Conservation (phyloP, 1,140 invertebrate genomes). For the Drosophila obscura region DNA sequence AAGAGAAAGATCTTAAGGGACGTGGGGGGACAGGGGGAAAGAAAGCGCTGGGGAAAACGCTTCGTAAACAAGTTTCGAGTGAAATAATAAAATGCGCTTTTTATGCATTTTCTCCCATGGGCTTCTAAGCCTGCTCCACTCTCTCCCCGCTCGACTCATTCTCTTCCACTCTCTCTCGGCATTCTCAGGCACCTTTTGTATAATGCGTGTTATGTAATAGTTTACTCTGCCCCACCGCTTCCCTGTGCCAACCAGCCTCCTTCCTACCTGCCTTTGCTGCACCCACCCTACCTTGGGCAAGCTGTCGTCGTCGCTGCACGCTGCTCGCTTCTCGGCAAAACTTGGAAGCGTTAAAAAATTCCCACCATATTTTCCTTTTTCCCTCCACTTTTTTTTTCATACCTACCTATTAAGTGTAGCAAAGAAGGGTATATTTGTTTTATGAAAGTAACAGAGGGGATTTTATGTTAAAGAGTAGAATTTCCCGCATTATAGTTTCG, state of each 20-base stretch:
- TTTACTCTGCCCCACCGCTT: slow-evolving; percentile 40
- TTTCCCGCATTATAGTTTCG: no score
- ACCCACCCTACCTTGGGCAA: slow-evolving; percentile 39
- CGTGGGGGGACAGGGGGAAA: no score
- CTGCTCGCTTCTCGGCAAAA: slow-evolving; percentile 24
- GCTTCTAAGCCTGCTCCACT: slow-evolving; percentile 2
- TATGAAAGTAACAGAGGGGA: no score
- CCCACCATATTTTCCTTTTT: slow-evolving; percentile 65
- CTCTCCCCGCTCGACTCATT: background rate
- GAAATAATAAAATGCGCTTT: slow-evolving; percentile 79
- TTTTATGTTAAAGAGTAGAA: no score
- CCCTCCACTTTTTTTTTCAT: background rate
- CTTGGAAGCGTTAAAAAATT: slow-evolving; percentile 60
- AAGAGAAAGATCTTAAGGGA: no score
- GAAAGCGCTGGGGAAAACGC: slow-evolving; percentile 27
- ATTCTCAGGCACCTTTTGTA: slow-evolving; percentile 38
- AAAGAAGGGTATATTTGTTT: no score
- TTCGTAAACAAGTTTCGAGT: slow-evolving; percentile 77
- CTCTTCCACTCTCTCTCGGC: background rate
- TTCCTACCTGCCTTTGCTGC: background rate
- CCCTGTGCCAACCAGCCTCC: background rate
- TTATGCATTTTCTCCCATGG: slow-evolving; percentile 63
- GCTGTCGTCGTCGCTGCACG: slow-evolving; percentile 60
- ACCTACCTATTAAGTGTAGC: no score
- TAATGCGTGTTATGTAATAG: slow-evolving; percentile 76